These are phyloP conservation scores for Lipotes vexillifer DNA, from an alignment of 2,113 vertebrate genomes.

Conservation along the genomic window DNA sequence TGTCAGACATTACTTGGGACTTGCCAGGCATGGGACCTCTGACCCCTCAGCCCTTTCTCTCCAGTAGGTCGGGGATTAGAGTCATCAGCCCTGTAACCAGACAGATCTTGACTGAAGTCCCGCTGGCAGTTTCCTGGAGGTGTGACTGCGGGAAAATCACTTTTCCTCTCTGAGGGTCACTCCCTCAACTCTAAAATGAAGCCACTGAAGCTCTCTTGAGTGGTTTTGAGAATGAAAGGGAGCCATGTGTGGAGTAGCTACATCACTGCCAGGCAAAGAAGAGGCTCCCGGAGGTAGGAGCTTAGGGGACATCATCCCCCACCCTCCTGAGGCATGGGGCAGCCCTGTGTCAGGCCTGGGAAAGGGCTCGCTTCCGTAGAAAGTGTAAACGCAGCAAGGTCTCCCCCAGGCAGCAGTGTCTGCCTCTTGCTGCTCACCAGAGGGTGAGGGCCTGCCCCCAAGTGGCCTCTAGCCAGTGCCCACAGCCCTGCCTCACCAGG, in stretches of 20 bases:
- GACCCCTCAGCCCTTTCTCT: not conserved
- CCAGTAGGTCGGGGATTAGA: not conserved
- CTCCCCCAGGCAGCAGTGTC: not conserved
- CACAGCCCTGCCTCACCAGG: not conserved
- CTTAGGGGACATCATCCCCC: not conserved
- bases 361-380: not conserved
- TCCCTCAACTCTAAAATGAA: not conserved
- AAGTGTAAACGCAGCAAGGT: not conserved
- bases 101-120: not conserved
- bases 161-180: not conserved
- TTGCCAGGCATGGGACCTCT: not conserved
- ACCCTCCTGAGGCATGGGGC: not conserved
- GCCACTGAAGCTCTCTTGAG: not conserved
- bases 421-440: not conserved
- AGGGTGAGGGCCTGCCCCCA: not conserved
- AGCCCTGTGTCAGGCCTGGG: not conserved
- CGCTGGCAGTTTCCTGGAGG: not conserved
- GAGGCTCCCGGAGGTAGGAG: not conserved
- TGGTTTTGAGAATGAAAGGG: not conserved
- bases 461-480: constrained; percentile 3
- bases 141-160: not conserved
- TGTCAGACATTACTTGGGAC: not conserved
- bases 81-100: not conserved
- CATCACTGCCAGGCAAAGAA: not conserved
- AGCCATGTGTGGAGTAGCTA: not conserved